phyloP scores from a whole-genome alignment of 2,888 invertebrate species.

The Lomographa bimaculata region DNA sequence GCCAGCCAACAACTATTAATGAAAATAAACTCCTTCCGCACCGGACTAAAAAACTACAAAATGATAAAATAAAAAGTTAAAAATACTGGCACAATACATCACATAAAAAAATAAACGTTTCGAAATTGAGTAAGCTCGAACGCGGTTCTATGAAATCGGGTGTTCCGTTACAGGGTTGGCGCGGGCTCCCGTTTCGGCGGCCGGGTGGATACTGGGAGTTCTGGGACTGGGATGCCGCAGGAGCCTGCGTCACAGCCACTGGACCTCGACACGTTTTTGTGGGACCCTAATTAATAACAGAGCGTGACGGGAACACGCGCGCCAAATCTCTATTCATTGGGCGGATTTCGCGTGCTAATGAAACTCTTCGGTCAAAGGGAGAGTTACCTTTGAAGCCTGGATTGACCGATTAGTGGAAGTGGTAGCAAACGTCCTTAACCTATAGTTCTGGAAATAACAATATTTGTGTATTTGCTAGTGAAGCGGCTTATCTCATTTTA shows the following conservation, averaged over 20 bases:
- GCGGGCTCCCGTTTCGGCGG: slow-evolving; percentile 56
- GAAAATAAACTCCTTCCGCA: slow-evolving; percentile 14
- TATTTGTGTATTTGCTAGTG: too few species aligned
- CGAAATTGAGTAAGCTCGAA: slow-evolving; percentile 32
- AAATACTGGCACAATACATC: slow-evolving; percentile 29
- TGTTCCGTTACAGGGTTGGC: slow-evolving; percentile 30
- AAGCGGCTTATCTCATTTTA: too few species aligned
- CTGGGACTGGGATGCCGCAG: too few species aligned
- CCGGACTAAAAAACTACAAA: slow-evolving; percentile 10
- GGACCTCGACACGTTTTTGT: slow-evolving; percentile 77
- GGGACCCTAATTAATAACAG: slow-evolving; percentile 78
- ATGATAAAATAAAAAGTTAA: slow-evolving; percentile 14
- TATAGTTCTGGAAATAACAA: too few species aligned
- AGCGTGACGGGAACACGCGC: slow-evolving; percentile 62
- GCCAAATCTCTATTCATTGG: slow-evolving; percentile 47
- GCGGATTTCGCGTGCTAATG: slow-evolving; percentile 44
- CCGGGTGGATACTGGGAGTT: slow-evolving; percentile 68
- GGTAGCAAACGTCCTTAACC: too few species aligned
- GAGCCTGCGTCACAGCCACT: slow-evolving; percentile 75
- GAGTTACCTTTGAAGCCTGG: too few species aligned
- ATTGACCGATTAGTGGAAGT: too few species aligned
- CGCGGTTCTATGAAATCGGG: slow-evolving; percentile 38
- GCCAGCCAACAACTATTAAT: slow-evolving; percentile 9
- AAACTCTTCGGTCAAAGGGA: too few species aligned
- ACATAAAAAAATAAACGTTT: slow-evolving; percentile 29